phyloP scores from a whole-genome alignment of 2,888 invertebrate genomes.

The Sarcophaga rosellei region DNA sequence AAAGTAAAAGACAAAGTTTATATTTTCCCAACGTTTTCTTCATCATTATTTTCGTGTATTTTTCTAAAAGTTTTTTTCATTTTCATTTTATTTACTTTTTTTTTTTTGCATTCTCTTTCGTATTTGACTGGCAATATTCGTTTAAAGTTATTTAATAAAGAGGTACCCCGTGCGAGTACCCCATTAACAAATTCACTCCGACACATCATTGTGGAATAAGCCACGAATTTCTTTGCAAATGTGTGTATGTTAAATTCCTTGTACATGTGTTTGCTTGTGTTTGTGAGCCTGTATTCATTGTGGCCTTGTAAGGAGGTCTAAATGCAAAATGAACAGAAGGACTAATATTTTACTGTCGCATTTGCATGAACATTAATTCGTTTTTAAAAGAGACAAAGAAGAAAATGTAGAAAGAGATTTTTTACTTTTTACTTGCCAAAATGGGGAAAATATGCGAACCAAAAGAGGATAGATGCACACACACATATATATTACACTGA shows the following conservation, averaged over 20 bases:
- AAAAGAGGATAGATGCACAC: too few relatives aligned
- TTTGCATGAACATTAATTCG: constrained; percentile 68
- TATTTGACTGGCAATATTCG: constrained; percentile 28
- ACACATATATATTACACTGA: neutral
- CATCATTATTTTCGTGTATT: constrained; percentile 13
- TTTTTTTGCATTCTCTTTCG: neutral
- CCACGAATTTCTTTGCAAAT: constrained; percentile 51
- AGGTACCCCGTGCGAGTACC: constrained; percentile 39
- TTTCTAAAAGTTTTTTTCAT: neutral
- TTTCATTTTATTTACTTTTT: constrained; percentile 1
- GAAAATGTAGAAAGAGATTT: constrained; percentile 51
- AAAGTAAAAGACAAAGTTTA: constrained; percentile 53
- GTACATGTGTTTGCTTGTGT: constrained; percentile 5
- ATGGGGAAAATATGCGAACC: neutral
- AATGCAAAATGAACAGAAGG: constrained; percentile 60
- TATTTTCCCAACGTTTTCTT: neutral
- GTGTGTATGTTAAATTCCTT: constrained; percentile 6
- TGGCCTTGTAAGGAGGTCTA: constrained; percentile 59
- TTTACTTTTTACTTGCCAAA: constrained; percentile 44
- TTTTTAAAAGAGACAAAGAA: constrained; percentile 59
- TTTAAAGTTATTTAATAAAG: constrained; percentile 62
- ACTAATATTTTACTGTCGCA: constrained; percentile 69
- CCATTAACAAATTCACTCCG: constrained; percentile 61
- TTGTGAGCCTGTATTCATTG: constrained; percentile 27
- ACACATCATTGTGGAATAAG: constrained; percentile 55